These are phyloP conservation scores for Rhinolophus sinicus DNA, from an alignment of 2,113 vertebrate genomes.

Conservation along the genomic window DNA sequence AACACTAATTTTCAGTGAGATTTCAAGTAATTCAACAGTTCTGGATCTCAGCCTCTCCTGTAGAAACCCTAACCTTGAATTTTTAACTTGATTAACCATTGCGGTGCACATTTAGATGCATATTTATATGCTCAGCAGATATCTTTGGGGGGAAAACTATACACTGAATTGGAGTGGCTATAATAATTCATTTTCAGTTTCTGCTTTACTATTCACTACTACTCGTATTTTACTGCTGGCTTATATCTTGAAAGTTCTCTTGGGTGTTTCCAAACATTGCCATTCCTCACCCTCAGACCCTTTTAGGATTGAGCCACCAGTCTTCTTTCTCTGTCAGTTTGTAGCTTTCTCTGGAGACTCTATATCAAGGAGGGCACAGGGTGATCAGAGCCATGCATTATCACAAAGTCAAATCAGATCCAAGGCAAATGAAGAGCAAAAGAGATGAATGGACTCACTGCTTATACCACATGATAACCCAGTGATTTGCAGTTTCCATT, in stretches of 20 bases:
- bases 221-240: conserved; percentile 1
- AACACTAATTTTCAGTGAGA: background rate
- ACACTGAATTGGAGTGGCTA: background rate
- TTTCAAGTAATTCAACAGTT: background rate
- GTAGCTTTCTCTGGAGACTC: conserved; percentile 47
- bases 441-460: conserved; percentile 60
- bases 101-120: background rate
- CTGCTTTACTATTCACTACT: conserved; percentile 47
- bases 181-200: conserved; percentile 18
- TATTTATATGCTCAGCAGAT: background rate
- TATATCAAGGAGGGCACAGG: background rate
- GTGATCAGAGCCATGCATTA: background rate
- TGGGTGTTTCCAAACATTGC: conserved; percentile 39
- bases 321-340: background rate
- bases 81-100: conserved; percentile 3
- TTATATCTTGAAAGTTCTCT: conserved; percentile 35
- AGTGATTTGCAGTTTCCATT: conserved; percentile 64
- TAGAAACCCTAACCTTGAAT: background rate
- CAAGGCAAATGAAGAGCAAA: conserved; percentile 44
- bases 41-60: background rate
- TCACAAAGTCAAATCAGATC: conserved; percentile 69
- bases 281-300: conserved; percentile 29
- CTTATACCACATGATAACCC: conserved; percentile 38
- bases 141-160: conserved; percentile 8
- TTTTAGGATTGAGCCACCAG: background rate